phyloP scores from a whole-genome alignment of 2,888 invertebrate species.

The Dromius quadrimaculatus region DNA sequence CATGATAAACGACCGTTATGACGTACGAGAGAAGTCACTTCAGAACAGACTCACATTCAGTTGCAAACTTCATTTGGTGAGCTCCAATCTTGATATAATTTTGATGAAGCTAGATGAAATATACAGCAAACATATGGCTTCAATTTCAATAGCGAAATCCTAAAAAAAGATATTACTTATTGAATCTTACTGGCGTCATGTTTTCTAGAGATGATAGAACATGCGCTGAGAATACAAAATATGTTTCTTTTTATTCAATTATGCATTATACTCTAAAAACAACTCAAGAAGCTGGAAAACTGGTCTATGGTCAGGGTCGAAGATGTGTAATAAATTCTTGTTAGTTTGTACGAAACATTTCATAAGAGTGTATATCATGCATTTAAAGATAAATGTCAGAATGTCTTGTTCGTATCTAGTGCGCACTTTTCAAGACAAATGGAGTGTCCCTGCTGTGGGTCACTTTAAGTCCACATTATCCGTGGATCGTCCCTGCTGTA shows the following conservation, averaged over 20 bases:
- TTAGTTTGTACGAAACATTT: neutral
- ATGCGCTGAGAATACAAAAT: too few species aligned
- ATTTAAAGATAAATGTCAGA: slow-evolving; percentile 21
- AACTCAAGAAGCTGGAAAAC: too few species aligned
- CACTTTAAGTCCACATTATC: neutral
- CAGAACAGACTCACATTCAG: neutral
- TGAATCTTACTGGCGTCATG: too few species aligned
- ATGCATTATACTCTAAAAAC: too few species aligned
- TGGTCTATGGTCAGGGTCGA: neutral
- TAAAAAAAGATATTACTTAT: too few species aligned
- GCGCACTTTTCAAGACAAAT: slow-evolving; percentile 18
- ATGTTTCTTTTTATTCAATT: too few species aligned
- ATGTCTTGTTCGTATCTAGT: neutral
- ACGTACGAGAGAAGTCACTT: neutral
- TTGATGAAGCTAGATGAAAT: too few species aligned
- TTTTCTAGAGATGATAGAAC: too few species aligned
- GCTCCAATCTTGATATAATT: too few species aligned
- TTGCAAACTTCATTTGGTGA: neutral
- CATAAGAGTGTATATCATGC: slow-evolving; percentile 8
- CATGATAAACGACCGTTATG: neutral
- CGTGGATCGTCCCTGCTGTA: too few species aligned
- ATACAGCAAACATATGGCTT: too few species aligned
- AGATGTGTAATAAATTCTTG: neutral
- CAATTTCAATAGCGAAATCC: too few species aligned
- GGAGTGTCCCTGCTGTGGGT: neutral